Conservation (phyloP, 2,113 vertebrate genomes). For the Chaetura pelagica region DNA sequence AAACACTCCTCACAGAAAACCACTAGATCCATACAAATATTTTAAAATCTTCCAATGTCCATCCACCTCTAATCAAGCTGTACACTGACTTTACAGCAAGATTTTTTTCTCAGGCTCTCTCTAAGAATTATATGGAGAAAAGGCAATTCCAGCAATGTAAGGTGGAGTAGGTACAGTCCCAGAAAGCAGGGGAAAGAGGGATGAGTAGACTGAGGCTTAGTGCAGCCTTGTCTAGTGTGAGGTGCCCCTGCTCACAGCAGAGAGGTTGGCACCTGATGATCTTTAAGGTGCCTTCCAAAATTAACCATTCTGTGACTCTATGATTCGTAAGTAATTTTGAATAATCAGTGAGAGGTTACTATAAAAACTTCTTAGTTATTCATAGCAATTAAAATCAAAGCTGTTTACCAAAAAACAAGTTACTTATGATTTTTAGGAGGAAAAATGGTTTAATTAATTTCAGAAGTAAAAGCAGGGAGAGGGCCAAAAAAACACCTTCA, state of each 20-base stretch:
- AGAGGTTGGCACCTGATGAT: no score
- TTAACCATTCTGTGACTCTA: no score
- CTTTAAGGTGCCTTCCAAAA: no score
- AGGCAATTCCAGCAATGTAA: background rate
- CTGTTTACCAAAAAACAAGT: background rate
- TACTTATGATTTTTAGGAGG: background rate
- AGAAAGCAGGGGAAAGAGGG: background rate
- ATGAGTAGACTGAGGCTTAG: background rate
- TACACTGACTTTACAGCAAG: background rate
- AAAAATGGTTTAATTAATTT: background rate
- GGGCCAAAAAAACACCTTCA: background rate
- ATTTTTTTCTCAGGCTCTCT: background rate
- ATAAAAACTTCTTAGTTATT: background rate
- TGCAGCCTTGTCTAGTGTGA: no score
- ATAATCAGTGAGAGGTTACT: background rate
- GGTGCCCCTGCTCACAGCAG: no score
- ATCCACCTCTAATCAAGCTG: background rate
- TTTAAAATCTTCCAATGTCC: background rate
- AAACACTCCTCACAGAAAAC: background rate
- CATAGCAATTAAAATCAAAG: background rate
- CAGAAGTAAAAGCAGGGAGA: background rate
- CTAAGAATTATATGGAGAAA: background rate
- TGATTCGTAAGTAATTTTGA: background rate
- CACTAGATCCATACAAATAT: background rate
- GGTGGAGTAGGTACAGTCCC: background rate